Percentiles rank a stretch among this genome's conserved stretches.
phyloP scores from a whole-genome alignment of 2,797 vertebrate genomes.

The Centroberyx gerrardi region DNA sequence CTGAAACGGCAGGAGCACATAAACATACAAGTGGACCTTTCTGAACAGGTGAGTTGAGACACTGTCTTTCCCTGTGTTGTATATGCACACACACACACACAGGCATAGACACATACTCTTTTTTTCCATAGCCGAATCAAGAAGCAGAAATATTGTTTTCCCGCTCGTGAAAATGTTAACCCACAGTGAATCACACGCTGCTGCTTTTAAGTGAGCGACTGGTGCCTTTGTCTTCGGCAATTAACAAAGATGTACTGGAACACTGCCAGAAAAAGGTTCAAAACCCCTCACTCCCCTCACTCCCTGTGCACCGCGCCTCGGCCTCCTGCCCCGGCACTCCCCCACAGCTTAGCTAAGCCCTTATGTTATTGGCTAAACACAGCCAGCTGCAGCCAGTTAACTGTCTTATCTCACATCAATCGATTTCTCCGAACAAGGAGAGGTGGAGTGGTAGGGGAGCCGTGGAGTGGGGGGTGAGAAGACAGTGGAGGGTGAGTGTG shows the following conservation, averaged over 20 bases:
- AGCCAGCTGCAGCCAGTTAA: constrained; percentile 83
- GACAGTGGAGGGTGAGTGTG: constrained; percentile 47
- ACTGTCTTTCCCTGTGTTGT: no score
- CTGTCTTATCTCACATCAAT: constrained; percentile 81
- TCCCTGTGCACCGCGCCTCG: constrained; percentile 48
- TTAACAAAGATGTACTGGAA: constrained; percentile 64
- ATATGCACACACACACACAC: no score
- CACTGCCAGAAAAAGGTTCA: constrained; percentile 48
- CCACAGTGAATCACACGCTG: constrained; percentile 22
- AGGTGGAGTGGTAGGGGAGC: constrained; percentile 62
- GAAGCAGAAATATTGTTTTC: neutral
- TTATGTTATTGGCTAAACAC: constrained; percentile 84
- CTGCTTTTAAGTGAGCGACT: constrained; percentile 31
- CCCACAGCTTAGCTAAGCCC: constrained; percentile 58
- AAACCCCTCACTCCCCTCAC: constrained; percentile 60
- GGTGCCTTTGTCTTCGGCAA: constrained; percentile 40
- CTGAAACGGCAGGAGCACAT: constrained; percentile 27
- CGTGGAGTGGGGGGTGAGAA: constrained; percentile 32
- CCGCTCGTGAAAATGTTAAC: constrained; percentile 21
- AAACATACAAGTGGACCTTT: constrained; percentile 11
- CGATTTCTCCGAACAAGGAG: constrained; percentile 76
- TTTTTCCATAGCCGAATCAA: no score
- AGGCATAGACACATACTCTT: no score
- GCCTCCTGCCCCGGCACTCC: constrained; percentile 54
- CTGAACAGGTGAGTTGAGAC: neutral